Conservation (phyloP, 1,140 invertebrate species). For the Cydia strobilella region DNA sequence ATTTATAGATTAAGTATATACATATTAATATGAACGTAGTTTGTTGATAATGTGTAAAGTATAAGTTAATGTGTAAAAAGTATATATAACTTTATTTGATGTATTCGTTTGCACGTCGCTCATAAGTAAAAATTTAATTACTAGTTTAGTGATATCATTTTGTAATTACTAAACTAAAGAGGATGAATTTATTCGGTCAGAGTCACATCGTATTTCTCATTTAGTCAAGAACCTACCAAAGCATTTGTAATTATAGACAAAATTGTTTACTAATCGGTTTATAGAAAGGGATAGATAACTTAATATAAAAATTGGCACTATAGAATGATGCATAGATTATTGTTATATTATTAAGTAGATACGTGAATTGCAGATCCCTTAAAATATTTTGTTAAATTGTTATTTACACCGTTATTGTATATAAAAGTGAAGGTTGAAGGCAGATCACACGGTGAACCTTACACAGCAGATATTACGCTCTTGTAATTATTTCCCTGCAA, state of each 20-base stretch:
- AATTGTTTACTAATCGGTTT: slow-evolving; percentile 39
- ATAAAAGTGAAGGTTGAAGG: slow-evolving; percentile 54
- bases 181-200: slow-evolving; percentile 15
- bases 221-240: slow-evolving; percentile 67
- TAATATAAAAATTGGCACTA: slow-evolving; percentile 43
- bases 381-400: slow-evolving; percentile 63
- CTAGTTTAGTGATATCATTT: slow-evolving; percentile 15
- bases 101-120: slow-evolving; percentile 23
- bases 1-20: slow-evolving; percentile 26
- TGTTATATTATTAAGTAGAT: slow-evolving; percentile 42
- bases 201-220: slow-evolving; percentile 37
- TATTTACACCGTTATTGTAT: slow-evolving; percentile 66
- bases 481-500: slow-evolving; percentile 4
- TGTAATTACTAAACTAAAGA: slow-evolving; percentile 18
- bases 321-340: slow-evolving; percentile 38
- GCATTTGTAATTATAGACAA: slow-evolving; percentile 48
- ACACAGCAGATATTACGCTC: slow-evolving; percentile 49
- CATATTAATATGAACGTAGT: slow-evolving; percentile 29
- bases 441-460: slow-evolving; percentile 65
- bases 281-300: slow-evolving; percentile 27
- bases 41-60: slow-evolving; percentile 36
- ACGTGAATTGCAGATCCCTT: slow-evolving; percentile 38
- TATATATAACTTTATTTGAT: slow-evolving; percentile 29
- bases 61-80: slow-evolving; percentile 34
- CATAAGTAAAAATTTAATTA: slow-evolving; percentile 33